Percentiles rank a stretch among this genome's conserved stretches.
Conservation (phyloP, 2,797 vertebrate species). For the Bradypodion ventrale region DNA sequence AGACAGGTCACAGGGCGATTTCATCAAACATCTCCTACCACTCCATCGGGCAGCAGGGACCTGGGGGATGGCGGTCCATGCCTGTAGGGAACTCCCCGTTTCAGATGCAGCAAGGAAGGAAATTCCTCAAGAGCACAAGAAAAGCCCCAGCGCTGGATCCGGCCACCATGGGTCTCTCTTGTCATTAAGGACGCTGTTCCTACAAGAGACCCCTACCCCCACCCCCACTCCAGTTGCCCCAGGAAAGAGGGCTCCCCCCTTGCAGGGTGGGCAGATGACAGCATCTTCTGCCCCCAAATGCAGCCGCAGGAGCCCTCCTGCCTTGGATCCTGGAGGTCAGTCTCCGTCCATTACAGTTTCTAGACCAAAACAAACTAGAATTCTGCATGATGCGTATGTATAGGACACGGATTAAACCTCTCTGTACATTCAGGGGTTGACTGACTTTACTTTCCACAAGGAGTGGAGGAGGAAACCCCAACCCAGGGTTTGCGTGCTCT, state of each 20-base stretch:
- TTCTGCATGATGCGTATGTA: neutral
- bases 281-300: too few relatives aligned
- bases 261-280: too few relatives aligned
- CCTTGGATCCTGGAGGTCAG: too few relatives aligned
- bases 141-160: too few relatives aligned
- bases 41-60: neutral
- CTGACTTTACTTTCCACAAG: neutral
- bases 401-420: neutral
- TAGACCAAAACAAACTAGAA: neutral
- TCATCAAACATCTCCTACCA: conserved; percentile 83
- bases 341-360: neutral
- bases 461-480: neutral
- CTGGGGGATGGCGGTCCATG: accelerated
- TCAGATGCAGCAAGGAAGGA: neutral
- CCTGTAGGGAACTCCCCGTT: neutral
- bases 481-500: too few relatives aligned
- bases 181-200: too few relatives aligned
- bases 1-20: conserved; percentile 84
- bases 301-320: too few relatives aligned
- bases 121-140: neutral
- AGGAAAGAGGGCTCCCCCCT: too few relatives aligned
- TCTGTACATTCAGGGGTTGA: too few relatives aligned
- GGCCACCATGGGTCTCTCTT: too few relatives aligned
- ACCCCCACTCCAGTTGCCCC: too few relatives aligned
- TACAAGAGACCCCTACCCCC: too few relatives aligned